phyloP scores from a whole-genome alignment of 92 coral and sea anemone species.

The Bergia sp. region DNA sequence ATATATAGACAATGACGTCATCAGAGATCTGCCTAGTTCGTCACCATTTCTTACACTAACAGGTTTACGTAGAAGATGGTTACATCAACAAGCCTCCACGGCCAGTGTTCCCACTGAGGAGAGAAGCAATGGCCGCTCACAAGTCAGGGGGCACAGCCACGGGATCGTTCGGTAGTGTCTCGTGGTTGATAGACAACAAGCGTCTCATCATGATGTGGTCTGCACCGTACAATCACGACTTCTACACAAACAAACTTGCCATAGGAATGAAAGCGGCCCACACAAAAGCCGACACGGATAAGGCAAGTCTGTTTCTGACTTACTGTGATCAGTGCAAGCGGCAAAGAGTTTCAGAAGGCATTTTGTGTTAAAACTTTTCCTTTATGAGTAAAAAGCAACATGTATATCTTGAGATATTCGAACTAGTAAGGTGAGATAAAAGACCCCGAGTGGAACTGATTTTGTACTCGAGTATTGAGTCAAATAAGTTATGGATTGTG shows the following conservation, averaged over 20 bases:
- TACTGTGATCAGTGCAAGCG: too few relatives aligned
- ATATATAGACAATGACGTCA: not conserved
- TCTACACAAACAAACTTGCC: constrained; percentile 13
- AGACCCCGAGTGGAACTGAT: too few relatives aligned
- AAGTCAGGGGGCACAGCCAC: not conserved
- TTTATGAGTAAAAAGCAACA: too few relatives aligned
- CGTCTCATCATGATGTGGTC: constrained; percentile 24
- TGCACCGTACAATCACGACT: constrained; percentile 16
- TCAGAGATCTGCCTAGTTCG: not conserved
- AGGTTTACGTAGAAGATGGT: constrained; percentile 13
- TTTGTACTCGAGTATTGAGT: too few relatives aligned
- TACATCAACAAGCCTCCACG: constrained; percentile 12
- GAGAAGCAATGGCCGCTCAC: constrained; percentile 30
- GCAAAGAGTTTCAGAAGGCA: too few relatives aligned
- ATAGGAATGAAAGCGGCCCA: constrained; percentile 15
- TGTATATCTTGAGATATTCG: too few relatives aligned
- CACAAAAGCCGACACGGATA: not conserved
- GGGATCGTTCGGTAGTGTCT: constrained; percentile 24
- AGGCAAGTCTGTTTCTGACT: not conserved
- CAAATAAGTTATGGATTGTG: too few relatives aligned
- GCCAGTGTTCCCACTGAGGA: constrained; percentile 21
- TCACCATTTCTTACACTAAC: not conserved
- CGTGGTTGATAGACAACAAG: constrained; percentile 8
- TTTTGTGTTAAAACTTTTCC: too few relatives aligned
- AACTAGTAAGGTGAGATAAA: too few relatives aligned